These are phyloP conservation scores for Trachops cirrhosus DNA, from an alignment of 2,797 vertebrate species.

Conservation along the genomic window DNA sequence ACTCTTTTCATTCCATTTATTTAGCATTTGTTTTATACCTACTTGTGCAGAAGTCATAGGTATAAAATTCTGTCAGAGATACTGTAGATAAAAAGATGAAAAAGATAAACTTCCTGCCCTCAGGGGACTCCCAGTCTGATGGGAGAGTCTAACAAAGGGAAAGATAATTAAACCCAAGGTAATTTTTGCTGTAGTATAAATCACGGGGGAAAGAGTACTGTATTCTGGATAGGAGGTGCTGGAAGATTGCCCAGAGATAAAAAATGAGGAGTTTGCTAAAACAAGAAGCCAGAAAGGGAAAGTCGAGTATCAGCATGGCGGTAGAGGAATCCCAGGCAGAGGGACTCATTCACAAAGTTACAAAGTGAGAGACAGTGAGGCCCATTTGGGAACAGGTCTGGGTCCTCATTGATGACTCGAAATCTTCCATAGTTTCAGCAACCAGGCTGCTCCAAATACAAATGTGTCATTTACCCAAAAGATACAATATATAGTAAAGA, in stretches of 20 bases:
- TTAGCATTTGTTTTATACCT: neutral
- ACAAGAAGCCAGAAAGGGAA: neutral
- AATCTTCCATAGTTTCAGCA: neutral
- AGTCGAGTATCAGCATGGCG: neutral
- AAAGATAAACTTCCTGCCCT: neutral
- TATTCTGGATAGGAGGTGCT: neutral
- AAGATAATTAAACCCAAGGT: neutral
- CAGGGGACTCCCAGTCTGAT: neutral
- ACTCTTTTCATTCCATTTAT: neutral
- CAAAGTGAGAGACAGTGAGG: neutral
- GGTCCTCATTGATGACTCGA: neutral
- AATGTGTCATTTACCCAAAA: neutral
- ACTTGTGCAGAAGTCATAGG: conserved; percentile 18
- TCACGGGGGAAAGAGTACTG: neutral
- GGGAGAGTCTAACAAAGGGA: neutral
- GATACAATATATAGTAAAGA: neutral
- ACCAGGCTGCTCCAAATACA: neutral
- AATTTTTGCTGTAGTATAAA: neutral
- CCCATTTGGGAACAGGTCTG: neutral
- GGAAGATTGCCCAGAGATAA: neutral
- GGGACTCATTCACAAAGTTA: neutral
- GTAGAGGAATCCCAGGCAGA: neutral
- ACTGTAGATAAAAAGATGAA: neutral
- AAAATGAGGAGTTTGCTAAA: neutral
- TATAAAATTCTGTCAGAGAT: conserved; percentile 26